These are phyloP conservation scores for Gonioctena quinquepunctata DNA, from an alignment of 1,140 invertebrate genomes.

Conservation along the genomic window DNA sequence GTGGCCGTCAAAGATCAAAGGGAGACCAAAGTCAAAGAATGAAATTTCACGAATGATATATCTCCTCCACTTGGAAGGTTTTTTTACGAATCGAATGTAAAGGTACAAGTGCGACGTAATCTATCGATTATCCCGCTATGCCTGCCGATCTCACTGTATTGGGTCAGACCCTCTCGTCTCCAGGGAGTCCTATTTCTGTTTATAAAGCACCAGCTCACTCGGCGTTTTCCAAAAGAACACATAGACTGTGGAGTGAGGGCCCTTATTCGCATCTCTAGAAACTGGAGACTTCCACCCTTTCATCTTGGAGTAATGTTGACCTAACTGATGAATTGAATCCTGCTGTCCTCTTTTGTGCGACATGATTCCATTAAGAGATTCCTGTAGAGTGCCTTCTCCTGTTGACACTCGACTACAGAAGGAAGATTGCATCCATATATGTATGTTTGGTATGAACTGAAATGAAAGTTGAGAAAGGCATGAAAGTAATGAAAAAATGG, in stretches of 20 bases:
- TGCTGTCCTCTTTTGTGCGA: neutral
- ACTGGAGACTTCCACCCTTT: neutral
- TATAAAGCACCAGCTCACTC: conserved; percentile 37
- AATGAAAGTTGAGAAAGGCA: no score
- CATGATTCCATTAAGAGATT: conserved; percentile 5
- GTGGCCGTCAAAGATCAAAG: neutral
- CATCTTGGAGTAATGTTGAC: neutral
- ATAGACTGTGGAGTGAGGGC: conserved; percentile 12
- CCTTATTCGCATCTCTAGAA: neutral
- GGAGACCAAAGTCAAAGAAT: neutral
- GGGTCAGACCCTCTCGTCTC: conserved; percentile 39
- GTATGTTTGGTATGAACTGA: no score
- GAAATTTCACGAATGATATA: neutral
- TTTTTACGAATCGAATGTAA: neutral
- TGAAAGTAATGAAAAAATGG: no score
- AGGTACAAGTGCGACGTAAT: conserved; percentile 2
- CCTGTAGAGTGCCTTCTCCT: no score
- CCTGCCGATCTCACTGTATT: neutral
- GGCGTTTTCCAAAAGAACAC: conserved; percentile 35
- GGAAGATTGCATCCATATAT: no score
- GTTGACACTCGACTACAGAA: no score
- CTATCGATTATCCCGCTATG: conserved; percentile 17
- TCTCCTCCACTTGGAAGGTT: neutral
- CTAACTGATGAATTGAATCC: conserved; percentile 8
- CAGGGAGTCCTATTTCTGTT: conserved; percentile 44